Conservation (phyloP, 2,888 invertebrate genomes). For the Rotaria socialis region DNA sequence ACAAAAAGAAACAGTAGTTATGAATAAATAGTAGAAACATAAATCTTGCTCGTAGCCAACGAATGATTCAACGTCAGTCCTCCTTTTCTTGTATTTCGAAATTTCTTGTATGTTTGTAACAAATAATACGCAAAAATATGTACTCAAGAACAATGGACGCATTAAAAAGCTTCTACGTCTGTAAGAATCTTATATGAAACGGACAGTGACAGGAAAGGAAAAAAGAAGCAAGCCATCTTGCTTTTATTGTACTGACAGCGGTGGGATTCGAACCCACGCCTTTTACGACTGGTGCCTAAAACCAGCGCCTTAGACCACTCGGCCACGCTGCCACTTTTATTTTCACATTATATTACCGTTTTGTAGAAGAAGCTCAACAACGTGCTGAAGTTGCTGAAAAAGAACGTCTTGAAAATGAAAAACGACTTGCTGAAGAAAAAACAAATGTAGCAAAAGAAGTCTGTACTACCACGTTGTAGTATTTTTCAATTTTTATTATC, state of each 20-base stretch:
- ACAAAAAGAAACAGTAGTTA: too few species aligned
- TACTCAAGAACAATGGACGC: too few species aligned
- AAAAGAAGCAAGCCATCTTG: slow-evolving; percentile 21
- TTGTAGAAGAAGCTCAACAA: slow-evolving; percentile 51
- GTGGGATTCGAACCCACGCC: slow-evolving; percentile 32
- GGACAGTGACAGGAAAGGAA: background rate
- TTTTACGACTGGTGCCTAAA: slow-evolving; percentile 29
- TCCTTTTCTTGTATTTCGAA: too few species aligned
- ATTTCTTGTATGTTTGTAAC: too few species aligned
- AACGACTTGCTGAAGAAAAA: slow-evolving; percentile 51
- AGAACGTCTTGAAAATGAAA: slow-evolving; percentile 50
- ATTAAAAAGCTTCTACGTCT: background rate
- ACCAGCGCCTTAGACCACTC: slow-evolving; percentile 32
- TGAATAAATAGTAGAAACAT: too few species aligned
- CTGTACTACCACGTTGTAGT: background rate
- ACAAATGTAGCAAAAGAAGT: slow-evolving; percentile 52
- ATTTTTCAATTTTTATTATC: background rate
- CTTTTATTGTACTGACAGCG: background rate
- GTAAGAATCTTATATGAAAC: background rate
- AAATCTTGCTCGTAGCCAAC: too few species aligned
- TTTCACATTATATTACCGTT: background rate
- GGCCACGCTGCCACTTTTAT: background rate
- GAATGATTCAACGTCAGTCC: too few species aligned
- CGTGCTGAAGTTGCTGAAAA: slow-evolving; percentile 51
- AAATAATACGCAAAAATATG: too few species aligned